Conservation (phyloP, 2,888 invertebrate genomes). For the Taphrorychus bicolor region DNA sequence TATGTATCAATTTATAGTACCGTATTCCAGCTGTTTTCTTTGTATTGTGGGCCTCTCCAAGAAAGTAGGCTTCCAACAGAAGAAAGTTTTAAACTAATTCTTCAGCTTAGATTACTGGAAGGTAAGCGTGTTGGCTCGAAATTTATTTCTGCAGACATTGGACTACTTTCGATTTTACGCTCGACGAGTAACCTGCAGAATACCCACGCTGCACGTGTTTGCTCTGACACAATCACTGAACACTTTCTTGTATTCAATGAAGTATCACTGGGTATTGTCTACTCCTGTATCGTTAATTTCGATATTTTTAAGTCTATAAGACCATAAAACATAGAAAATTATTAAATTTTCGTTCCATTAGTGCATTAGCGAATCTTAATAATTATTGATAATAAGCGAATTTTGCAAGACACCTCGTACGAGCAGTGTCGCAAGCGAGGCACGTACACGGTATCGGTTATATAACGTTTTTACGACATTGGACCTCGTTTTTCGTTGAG, state of each 20-base stretch:
- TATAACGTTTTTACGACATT: constrained; percentile 6
- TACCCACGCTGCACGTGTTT: background rate
- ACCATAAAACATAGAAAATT: too few relatives aligned
- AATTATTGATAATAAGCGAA: background rate
- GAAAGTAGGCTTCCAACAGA: background rate
- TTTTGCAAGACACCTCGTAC: background rate
- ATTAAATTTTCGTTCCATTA: too few relatives aligned
- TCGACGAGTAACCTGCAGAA: background rate
- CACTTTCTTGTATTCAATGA: background rate
- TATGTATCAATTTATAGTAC: background rate
- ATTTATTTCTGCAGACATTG: background rate
- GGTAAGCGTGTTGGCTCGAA: background rate
- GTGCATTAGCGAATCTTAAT: background rate
- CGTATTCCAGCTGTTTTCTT: background rate
- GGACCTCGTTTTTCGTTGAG: constrained; percentile 7
- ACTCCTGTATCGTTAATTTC: too few relatives aligned
- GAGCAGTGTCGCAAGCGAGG: background rate
- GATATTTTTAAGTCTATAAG: too few relatives aligned
- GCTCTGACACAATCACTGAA: too few relatives aligned
- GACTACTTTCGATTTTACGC: background rate
- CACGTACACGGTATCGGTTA: constrained; percentile 2
- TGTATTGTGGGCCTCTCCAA: background rate
- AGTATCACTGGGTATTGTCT: too few relatives aligned
- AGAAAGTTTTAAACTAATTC: background rate
- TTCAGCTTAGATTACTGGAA: background rate